Percentiles rank a stretch among this genome's conserved stretches.
These are phyloP conservation scores for Rhyzopertha dominica DNA, from an alignment of 1,140 invertebrate species.

Conservation along the genomic window DNA sequence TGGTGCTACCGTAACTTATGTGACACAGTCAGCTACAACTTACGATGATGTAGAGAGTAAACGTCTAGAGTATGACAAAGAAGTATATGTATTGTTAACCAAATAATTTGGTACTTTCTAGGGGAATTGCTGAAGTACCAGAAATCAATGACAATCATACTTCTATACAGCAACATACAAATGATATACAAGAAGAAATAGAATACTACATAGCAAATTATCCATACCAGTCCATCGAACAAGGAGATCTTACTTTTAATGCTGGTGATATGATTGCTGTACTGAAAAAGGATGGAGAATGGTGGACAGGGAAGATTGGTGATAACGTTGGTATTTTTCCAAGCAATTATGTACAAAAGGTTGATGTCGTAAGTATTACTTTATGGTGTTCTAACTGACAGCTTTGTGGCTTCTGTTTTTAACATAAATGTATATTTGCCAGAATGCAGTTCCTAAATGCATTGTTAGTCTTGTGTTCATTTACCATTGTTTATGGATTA, in stretches of 20 bases:
- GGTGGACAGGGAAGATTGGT: slow-evolving; percentile 94
- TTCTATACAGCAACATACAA: slow-evolving; percentile 1
- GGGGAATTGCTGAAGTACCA: slow-evolving; percentile 67
- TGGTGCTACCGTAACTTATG: slow-evolving; percentile 31
- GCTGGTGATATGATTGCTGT: slow-evolving; percentile 87
- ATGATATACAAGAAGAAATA: slow-evolving; percentile 43
- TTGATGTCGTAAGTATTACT: slow-evolving; percentile 47
- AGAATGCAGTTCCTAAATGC: too few relatives aligned
- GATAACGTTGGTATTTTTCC: slow-evolving; percentile 81
- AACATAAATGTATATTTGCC: too few relatives aligned
- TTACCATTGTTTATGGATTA: too few relatives aligned
- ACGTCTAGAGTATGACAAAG: slow-evolving; percentile 44
- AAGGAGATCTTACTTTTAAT: slow-evolving; percentile 87
- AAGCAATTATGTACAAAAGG: slow-evolving; percentile 80
- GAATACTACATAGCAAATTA: slow-evolving; percentile 83
- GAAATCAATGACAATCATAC: slow-evolving; percentile 51
- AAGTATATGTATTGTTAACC: slow-evolving; percentile 1
- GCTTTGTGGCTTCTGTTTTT: not conserved
- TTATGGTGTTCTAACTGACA: not conserved
- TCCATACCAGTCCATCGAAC: slow-evolving; percentile 80
- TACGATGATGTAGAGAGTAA: slow-evolving; percentile 35
- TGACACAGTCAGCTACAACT: slow-evolving; percentile 13
- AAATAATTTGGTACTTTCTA: too few relatives aligned
- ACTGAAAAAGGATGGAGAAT: slow-evolving; percentile 87
- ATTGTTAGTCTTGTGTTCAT: too few relatives aligned